These are phyloP conservation scores for Urocynchramus pylzowi DNA, from an alignment of 2,113 vertebrate genomes.

Conservation along the genomic window DNA sequence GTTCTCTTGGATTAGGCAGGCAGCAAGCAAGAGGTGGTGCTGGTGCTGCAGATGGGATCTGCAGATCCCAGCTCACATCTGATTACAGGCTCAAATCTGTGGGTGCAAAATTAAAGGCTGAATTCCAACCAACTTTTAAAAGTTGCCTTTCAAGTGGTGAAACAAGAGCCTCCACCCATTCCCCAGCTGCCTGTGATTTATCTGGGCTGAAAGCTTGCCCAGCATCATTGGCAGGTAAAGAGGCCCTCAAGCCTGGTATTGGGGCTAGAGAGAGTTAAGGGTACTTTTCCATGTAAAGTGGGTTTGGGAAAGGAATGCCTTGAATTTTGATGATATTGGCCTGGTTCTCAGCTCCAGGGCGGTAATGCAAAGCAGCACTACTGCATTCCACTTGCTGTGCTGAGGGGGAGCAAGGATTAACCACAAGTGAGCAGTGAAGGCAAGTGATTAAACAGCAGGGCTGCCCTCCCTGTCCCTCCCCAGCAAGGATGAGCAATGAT, in stretches of 20 bases:
- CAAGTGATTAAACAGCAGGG: constrained; percentile 35
- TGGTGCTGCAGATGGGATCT: background rate
- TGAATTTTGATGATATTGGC: constrained; percentile 42
- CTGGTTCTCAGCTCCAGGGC: background rate
- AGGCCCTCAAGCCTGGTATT: constrained; percentile 18
- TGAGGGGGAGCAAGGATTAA: constrained; percentile 48
- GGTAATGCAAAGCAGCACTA: constrained; percentile 17
- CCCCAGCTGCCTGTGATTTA: constrained; percentile 15
- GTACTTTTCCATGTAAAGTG: background rate
- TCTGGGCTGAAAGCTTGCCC: background rate
- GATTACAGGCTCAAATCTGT: background rate
- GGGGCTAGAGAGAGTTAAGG: constrained; percentile 16
- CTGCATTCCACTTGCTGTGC: constrained; percentile 19
- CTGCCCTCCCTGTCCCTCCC: background rate
- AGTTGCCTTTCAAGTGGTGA: constrained; percentile 18
- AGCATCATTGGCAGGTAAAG: constrained; percentile 13
- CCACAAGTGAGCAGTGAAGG: constrained; percentile 47
- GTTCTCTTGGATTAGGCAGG: background rate
- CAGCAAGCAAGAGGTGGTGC: background rate
- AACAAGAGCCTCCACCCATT: background rate
- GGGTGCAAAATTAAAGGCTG: constrained; percentile 47
- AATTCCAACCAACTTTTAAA: background rate
- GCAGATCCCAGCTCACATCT: background rate
- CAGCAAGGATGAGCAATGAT: background rate
- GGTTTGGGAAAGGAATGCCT: constrained; percentile 54